Percentiles rank a stretch among this genome's conserved stretches.
phyloP scores from a whole-genome alignment of 2,113 vertebrate species.

The Hyla sarda region DNA sequence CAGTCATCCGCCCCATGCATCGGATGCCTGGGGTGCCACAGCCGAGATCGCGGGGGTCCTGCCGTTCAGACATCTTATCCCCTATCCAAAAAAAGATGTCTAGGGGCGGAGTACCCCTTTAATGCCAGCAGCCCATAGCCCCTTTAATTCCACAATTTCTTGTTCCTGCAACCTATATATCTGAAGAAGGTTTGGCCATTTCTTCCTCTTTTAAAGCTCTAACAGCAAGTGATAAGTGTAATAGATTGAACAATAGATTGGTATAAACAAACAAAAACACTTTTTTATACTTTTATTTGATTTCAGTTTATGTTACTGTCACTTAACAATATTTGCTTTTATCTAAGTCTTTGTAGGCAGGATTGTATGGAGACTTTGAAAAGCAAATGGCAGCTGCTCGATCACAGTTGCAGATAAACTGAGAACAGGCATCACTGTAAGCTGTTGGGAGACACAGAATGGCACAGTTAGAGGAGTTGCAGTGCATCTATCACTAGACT shows the following conservation, averaged over 20 bases:
- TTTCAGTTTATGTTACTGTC: background rate
- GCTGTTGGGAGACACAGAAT: slow-evolving; percentile 65
- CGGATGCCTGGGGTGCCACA: too few species aligned
- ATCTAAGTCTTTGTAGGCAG: slow-evolving; percentile 64
- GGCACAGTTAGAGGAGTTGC: background rate
- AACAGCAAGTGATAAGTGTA: too few species aligned
- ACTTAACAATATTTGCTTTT: slow-evolving; percentile 67
- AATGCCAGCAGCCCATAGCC: too few species aligned
- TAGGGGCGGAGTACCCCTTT: too few species aligned
- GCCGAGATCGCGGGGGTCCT: too few species aligned
- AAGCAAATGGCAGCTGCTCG: slow-evolving; percentile 82
- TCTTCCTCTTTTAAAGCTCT: too few species aligned
- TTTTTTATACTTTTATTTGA: background rate
- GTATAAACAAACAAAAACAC: background rate
- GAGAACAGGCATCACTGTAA: slow-evolving; percentile 74
- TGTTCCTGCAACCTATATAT: too few species aligned
- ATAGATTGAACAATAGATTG: background rate
- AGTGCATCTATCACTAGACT: background rate
- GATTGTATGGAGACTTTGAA: slow-evolving; percentile 70
- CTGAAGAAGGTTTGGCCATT: too few species aligned
- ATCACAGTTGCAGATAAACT: slow-evolving; percentile 85
- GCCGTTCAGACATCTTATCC: too few species aligned
- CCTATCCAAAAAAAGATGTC: too few species aligned
- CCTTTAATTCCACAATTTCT: too few species aligned
- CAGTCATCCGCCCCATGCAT: too few species aligned